Evolutionary conservation across 1,140 invertebrate genomes (phyloP).

Genomic region (Galendromus occidentalis): DNA sequence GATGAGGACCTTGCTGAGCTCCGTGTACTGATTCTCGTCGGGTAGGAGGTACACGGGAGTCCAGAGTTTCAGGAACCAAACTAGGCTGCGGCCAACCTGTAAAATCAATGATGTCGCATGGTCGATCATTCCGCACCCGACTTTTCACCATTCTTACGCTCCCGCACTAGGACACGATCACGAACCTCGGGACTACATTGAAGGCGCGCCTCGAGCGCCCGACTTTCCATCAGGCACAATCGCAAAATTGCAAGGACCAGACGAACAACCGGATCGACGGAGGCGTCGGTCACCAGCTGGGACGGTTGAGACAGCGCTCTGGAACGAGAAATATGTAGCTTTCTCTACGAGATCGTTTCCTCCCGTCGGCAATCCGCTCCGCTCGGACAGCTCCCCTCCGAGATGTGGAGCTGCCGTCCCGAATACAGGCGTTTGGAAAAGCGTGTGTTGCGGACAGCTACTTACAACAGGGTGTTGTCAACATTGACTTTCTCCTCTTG

Average conservation of each 20-base stretch:
- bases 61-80: slow-evolving; percentile 62
- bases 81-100: slow-evolving; percentile 49
- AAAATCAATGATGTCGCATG: slow-evolving; percentile 48
- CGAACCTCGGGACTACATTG: slow-evolving; percentile 1
- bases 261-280: slow-evolving; percentile 39
- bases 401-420: too few relatives aligned
- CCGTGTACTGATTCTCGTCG: slow-evolving; percentile 39
- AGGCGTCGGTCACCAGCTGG: slow-evolving; percentile 33
- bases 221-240: slow-evolving; percentile 44
- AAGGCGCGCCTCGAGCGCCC: slow-evolving; percentile 33
- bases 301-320: slow-evolving; percentile 24
- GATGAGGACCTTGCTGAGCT: slow-evolving; percentile 36
- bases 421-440: too few relatives aligned
- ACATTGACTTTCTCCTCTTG: slow-evolving; percentile 35
- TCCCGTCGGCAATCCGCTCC: too few relatives aligned
- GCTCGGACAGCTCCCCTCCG: too few relatives aligned
- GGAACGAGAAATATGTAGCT: slow-evolving; percentile 29
- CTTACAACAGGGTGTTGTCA: slow-evolving; percentile 34
- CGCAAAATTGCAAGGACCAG: slow-evolving; percentile 43
- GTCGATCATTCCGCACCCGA: too few relatives aligned
- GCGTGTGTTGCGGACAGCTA: too few relatives aligned
- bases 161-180: too few relatives aligned
- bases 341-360: too few relatives aligned
- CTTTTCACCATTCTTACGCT: too few relatives aligned
- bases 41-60: slow-evolving; percentile 49